Percentiles rank a stretch among this genome's conserved stretches.
Evolutionary conservation across 2,888 invertebrate species (phyloP).

Genomic region (Brachypterus glaber): DNA sequence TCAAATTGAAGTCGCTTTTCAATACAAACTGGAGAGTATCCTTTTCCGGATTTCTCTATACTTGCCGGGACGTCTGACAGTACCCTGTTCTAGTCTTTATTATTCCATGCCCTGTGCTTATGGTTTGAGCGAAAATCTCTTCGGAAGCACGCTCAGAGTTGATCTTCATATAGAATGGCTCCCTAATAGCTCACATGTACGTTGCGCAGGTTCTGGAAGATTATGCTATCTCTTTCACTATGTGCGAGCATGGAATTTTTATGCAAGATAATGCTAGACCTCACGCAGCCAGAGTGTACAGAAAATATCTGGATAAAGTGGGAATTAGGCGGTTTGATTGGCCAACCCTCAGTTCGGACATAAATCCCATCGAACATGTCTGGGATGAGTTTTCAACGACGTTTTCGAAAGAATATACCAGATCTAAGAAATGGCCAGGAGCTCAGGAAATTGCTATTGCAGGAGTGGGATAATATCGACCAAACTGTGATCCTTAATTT

Average conservation of each 20-base stretch:
- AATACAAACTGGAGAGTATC: slow-evolving; percentile 16
- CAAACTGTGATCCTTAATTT: too few species aligned
- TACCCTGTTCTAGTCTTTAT: too few species aligned
- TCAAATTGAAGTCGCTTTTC: slow-evolving; percentile 8
- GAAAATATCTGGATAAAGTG: background rate
- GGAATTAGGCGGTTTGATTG: slow-evolving; percentile 1
- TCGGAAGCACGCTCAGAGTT: background rate
- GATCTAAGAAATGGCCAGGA: background rate
- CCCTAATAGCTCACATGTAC: background rate
- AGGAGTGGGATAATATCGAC: too few species aligned
- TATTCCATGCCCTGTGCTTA: too few species aligned
- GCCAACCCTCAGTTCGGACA: background rate
- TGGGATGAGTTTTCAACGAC: background rate
- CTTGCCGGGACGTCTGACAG: too few species aligned
- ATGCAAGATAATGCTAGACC: slow-evolving; percentile 1
- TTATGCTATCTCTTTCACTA: background rate
- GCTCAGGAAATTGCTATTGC: too few species aligned
- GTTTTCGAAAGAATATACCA: background rate
- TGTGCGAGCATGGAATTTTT: background rate
- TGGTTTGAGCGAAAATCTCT: background rate
- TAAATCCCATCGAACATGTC: background rate
- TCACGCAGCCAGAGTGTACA: background rate
- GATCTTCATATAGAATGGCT: background rate
- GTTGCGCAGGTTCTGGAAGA: background rate
- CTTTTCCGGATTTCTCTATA: background rate